Percentiles rank a stretch among this genome's conserved stretches.
phyloP scores from a whole-genome alignment of 2,797 vertebrate genomes.

The Etheostoma nigrum region DNA sequence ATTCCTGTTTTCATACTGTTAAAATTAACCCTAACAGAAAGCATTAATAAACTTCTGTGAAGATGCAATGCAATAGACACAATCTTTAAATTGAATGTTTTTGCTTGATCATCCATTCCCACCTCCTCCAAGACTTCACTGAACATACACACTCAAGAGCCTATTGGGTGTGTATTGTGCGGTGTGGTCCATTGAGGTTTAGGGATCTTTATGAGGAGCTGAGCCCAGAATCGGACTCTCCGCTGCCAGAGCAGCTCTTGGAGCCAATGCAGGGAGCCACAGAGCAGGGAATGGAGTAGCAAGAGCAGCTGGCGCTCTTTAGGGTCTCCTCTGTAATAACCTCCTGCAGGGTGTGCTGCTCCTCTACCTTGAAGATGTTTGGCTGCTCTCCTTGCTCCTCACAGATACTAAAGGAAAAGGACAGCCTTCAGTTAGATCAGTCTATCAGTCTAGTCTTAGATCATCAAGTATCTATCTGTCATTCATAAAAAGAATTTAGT shows the following conservation, averaged over 20 bases:
- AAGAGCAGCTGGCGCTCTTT: conserved; percentile 88
- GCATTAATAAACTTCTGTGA: conserved; percentile 26
- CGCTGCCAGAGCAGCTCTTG: conserved; percentile 61
- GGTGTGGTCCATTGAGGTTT: background rate
- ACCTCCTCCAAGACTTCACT: background rate
- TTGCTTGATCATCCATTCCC: background rate
- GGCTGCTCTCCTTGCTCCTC: conserved; percentile 91
- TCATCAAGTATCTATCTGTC: background rate
- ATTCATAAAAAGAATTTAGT: conserved; percentile 4
- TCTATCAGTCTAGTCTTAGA: too few species aligned
- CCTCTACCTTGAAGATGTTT: conserved; percentile 96
- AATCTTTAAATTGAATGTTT: background rate
- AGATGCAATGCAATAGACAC: background rate
- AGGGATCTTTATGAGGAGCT: conserved; percentile 78
- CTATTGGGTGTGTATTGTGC: background rate
- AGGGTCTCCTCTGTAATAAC: conserved; percentile 90
- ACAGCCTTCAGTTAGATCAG: background rate
- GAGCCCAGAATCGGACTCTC: conserved; percentile 82
- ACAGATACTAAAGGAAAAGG: conserved; percentile 87
- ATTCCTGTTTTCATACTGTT: conserved; percentile 24
- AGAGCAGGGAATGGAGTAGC: conserved; percentile 87
- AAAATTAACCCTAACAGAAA: conserved; percentile 11
- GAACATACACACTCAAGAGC: too few species aligned
- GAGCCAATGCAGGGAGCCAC: conserved; percentile 73
- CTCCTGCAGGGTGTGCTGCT: conserved; percentile 90